Evolutionary conservation across 2,113 vertebrate species (phyloP).

Genomic region (Cariama cristata): DNA sequence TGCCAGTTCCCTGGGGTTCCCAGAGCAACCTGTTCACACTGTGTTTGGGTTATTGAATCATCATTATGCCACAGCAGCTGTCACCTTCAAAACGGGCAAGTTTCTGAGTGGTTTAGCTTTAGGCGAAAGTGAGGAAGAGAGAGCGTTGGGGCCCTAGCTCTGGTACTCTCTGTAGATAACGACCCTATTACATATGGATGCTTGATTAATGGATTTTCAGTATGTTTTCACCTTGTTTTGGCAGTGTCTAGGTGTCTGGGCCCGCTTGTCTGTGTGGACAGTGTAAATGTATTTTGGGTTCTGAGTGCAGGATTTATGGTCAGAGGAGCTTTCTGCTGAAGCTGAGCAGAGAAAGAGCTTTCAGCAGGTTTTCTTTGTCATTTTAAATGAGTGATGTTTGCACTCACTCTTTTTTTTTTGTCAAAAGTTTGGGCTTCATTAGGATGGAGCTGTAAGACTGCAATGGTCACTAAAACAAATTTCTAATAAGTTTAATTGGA

Average conservation of each 20-base stretch:
- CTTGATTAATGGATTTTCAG: neutral
- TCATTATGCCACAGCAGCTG: neutral
- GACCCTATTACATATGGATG: neutral
- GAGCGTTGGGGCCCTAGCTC: neutral
- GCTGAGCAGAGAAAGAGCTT: neutral
- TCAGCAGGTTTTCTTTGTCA: neutral
- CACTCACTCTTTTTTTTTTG: neutral
- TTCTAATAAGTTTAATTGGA: neutral
- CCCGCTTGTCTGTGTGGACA: neutral
- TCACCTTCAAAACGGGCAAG: neutral
- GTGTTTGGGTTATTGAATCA: neutral
- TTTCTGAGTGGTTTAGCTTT: neutral
- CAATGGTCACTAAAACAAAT: neutral
- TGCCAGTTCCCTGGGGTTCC: neutral
- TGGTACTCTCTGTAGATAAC: neutral
- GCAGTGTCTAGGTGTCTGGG: neutral
- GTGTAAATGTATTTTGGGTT: neutral
- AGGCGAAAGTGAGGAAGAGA: neutral
- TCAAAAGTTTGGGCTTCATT: neutral
- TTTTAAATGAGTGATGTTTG: neutral
- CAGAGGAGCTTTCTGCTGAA: neutral
- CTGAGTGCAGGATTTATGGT: neutral
- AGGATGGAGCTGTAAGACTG: neutral
- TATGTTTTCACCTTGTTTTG: neutral
- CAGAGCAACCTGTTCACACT: neutral